Percentiles rank a stretch among this genome's conserved stretches.
These are phyloP conservation scores for Crematogaster levior DNA, from an alignment of 2,888 invertebrate genomes.

Conservation along the genomic window DNA sequence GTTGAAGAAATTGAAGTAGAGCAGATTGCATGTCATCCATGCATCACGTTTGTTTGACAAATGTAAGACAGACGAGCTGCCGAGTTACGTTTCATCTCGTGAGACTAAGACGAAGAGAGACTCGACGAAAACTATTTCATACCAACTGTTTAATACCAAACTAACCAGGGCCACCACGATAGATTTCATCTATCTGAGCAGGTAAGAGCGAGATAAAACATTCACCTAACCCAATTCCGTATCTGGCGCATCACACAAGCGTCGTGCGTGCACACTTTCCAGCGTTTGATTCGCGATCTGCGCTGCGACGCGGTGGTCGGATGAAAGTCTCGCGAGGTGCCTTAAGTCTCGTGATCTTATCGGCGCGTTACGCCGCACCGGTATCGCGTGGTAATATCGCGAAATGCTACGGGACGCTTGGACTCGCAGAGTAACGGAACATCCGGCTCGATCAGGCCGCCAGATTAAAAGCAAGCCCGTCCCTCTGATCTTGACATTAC, in stretches of 20 bases:
- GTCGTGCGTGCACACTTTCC: slow-evolving; percentile 19
- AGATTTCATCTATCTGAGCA: neutral
- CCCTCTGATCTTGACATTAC: slow-evolving; percentile 40
- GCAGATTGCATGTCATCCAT: neutral
- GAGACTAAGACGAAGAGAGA: no score
- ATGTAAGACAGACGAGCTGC: neutral
- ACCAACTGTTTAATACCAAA: no score
- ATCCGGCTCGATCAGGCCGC: slow-evolving; percentile 26
- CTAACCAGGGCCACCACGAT: neutral
- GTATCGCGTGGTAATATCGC: slow-evolving; percentile 40
- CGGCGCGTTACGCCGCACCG: neutral
- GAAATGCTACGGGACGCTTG: slow-evolving; percentile 29
- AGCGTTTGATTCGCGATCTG: slow-evolving; percentile 10
- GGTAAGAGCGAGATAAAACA: slow-evolving; percentile 12
- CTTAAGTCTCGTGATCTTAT: slow-evolving; percentile 32
- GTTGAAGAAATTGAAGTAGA: neutral
- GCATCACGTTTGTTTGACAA: neutral
- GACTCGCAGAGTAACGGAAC: slow-evolving; percentile 39
- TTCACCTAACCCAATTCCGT: slow-evolving; percentile 72
- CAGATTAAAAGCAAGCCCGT: slow-evolving; percentile 12
- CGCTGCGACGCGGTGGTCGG: neutral
- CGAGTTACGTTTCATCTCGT: neutral
- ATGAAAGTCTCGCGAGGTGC: slow-evolving; percentile 23
- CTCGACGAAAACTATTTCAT: slow-evolving; percentile 2
- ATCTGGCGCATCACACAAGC: slow-evolving; percentile 65